A percentile compares a stretch with the other conserved stretches of the same genome.
Evolutionary conservation across 2,888 invertebrate genomes (phyloP).

Genomic region (Perdita meconis): DNA sequence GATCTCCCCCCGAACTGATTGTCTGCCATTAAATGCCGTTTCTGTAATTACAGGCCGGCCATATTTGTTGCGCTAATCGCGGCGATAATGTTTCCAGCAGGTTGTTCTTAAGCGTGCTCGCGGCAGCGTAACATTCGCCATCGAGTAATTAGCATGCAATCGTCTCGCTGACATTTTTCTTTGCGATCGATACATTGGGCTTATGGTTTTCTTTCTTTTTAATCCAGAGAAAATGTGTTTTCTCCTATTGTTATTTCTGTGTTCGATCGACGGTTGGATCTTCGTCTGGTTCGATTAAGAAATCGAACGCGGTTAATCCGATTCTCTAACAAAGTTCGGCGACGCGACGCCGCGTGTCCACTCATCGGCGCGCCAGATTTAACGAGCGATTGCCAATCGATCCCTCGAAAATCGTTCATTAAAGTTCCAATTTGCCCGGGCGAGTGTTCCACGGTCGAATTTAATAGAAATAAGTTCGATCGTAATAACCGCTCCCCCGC

Average conservation of each 20-base stretch:
- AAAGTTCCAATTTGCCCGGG: slow-evolving; percentile 6
- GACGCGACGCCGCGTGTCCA: too few relatives aligned
- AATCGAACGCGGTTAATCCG: not conserved
- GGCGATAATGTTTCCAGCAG: not conserved
- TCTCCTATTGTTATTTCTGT: not conserved
- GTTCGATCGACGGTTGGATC: not conserved
- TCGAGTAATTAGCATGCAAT: slow-evolving; percentile 12
- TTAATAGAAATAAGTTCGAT: not conserved
- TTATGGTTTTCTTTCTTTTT: not conserved
- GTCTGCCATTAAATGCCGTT: not conserved
- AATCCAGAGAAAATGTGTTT: not conserved
- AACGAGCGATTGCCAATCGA: slow-evolving; percentile 2
- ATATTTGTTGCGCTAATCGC: slow-evolving; percentile 12
- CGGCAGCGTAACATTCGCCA: slow-evolving; percentile 3
- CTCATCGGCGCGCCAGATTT: not conserved
- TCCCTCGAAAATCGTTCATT: slow-evolving; percentile 12
- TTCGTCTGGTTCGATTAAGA: not conserved
- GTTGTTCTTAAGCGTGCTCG: not conserved
- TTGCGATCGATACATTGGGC: not conserved
- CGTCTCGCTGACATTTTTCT: slow-evolving; percentile 18
- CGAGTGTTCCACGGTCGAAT: slow-evolving; percentile 2
- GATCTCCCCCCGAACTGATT: not conserved
- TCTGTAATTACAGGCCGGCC: not conserved
- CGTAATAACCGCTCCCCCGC: not conserved
- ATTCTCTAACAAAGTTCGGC: not conserved